Evolutionary conservation across 1,140 invertebrate species (phyloP), one percentile per base, ranked within the genome.

Genomic region (Microplitis mediator): DNA sequence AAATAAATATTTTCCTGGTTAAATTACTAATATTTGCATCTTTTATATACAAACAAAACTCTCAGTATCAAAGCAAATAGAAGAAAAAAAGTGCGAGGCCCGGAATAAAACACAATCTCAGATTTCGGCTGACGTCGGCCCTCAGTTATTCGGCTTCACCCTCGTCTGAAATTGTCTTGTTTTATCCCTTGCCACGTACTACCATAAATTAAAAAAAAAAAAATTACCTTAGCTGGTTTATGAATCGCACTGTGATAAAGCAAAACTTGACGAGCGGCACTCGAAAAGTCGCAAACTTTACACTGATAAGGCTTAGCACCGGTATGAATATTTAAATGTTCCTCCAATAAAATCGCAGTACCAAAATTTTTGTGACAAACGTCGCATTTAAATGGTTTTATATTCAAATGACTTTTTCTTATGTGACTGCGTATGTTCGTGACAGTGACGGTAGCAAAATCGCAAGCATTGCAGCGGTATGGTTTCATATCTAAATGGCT

Each of bases 401-500:
- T 79, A 74, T 83, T 83, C 9, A 84, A 69, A 64, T 84, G 82
- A 72, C 79, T 79, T 54, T 83, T 84, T 62, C 81, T 79, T 3
- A 84, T 81, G 50, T 84, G 82, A 14, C 77, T 79, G 3, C 81
- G 76, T 23, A 84, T 75, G 64, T 84, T 84, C 3, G 73, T 81
- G 5, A 82, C 68, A 4, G 82, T 86, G 1, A 83, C 75, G 31
- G 87, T 89, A 3, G 80, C 69, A 73, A 89, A 83, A 39, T 86
- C 79, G 77, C 90, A 91, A 11, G 74, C 71, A 16, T 77, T 81
- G 64, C 88, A 89, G 32, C 81, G 79, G 64, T 83, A 86, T 0
- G 84, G 84, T 64, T 81, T 85, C 73, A 86, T 84, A 4, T 81
- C 75, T 3, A 85, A 72, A 68, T 86, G 84, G 9, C 79, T 71